Percentiles rank a stretch among this genome's conserved stretches.
These are phyloP conservation scores for Holcopasites calliopsidis DNA, from an alignment of 1,140 invertebrate species.

Conservation along the genomic window DNA sequence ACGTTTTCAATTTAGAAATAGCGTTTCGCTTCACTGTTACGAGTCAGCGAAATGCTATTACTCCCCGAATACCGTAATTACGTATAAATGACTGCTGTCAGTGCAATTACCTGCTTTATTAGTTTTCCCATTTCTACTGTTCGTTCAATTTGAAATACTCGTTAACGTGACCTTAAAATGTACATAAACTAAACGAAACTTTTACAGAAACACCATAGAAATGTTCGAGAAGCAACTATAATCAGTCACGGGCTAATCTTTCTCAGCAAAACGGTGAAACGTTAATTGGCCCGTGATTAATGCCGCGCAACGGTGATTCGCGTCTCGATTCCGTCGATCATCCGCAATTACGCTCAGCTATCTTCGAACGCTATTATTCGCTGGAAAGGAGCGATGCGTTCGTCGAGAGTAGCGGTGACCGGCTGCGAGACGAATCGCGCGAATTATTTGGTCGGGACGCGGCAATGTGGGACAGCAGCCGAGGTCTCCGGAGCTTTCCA, in stretches of 20 bases:
- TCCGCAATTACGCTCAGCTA: background rate
- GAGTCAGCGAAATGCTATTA: background rate
- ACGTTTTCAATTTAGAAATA: background rate
- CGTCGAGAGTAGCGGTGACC: background rate
- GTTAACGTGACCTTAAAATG: no score
- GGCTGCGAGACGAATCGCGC: constrained; percentile 24
- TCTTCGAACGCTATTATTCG: constrained; percentile 32
- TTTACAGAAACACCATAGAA: no score
- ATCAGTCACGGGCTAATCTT: no score
- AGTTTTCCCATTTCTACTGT: background rate
- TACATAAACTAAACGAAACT: no score
- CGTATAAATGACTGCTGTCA: background rate
- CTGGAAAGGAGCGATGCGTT: constrained; percentile 35
- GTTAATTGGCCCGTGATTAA: background rate
- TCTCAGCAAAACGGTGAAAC: no score
- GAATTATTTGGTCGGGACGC: constrained; percentile 32
- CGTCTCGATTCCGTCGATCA: background rate
- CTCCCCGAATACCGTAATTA: background rate
- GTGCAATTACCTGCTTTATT: background rate
- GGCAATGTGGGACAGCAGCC: constrained; percentile 35
- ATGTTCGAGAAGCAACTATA: no score
- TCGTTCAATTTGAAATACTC: no score
- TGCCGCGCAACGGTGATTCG: background rate
- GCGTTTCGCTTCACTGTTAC: no score
- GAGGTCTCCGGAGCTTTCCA: constrained; percentile 23